Base-by-base conservation (phyloP, 2,888 invertebrate genomes). In the Agrilus mali region DNA sequence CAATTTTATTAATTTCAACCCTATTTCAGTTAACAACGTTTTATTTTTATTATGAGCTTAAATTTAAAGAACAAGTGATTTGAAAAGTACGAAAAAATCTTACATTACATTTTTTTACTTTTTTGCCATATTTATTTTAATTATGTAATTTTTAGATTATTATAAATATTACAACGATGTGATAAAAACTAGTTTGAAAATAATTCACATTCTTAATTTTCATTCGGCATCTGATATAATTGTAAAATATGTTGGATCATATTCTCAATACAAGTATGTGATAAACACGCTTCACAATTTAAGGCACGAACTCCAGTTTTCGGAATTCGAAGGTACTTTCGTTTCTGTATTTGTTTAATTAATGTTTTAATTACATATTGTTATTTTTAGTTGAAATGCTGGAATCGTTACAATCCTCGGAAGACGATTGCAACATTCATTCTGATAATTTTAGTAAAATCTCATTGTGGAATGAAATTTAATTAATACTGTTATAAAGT, bases 201-300 rank as follows among this genome's bases (percentile, higher is more conserved):
- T 48, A 33, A 33, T 54, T 38, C 44, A 48, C 7, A 41, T 57
- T 35, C 52, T 60, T 43, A 53, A 50, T 33, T 55, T 55, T 45
- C 56, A 55, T 48, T 54, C 27, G 8, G 27, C 52, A 35, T 55
- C 51, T 38, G 58, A 60, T 43, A 42, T 55, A 10, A 54, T 54
- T 10, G 56, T 55, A 41, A 59, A 58, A 52, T 56, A 55, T 49
- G 49, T 57, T 20, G 50, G 51, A 31, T 55, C 53, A 17, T 54
- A 53, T 48, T 53, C 57, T 2, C 55, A 57, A 46, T 60, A 54
- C 42, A 60, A 58, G 47, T 55, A 55, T 49, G 52, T 59, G 34
- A 50, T 58, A 39, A 51, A 52, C 41, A 42, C 42, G 13, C 47
- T 60, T 12, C 42, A 50, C 33, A 50, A 50, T 33, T 27, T 44